Evolutionary conservation across 2,797 vertebrate genomes (phyloP).

Genomic region (Lutjanus argentimaculatus): DNA sequence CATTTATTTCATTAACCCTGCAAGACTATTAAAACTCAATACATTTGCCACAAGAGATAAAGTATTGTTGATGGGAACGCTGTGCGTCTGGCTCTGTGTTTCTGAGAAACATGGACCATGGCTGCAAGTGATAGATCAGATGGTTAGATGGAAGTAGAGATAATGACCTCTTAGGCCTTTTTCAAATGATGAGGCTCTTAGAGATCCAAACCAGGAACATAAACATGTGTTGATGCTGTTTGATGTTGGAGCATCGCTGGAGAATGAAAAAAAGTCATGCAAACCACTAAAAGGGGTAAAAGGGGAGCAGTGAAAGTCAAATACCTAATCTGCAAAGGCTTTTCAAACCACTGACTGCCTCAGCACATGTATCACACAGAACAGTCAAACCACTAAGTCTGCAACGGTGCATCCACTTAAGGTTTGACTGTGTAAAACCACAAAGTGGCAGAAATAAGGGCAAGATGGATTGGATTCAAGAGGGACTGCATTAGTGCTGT

Average conservation of each 20-base stretch:
- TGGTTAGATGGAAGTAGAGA: conserved; percentile 77
- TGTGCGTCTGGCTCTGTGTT: conserved; percentile 47
- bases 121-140: conserved; percentile 64
- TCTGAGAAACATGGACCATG: conserved; percentile 51
- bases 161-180: conserved; percentile 79
- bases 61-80: conserved; percentile 21
- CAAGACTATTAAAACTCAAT: conserved; percentile 45
- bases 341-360: conserved; percentile 68
- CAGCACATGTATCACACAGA: conserved; percentile 64
- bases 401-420: conserved; percentile 62
- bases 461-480: conserved; percentile 50
- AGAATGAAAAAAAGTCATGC: conserved; percentile 64
- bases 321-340: conserved; percentile 69
- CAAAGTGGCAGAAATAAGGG: conserved; percentile 62
- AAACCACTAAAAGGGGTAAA: conserved; percentile 78
- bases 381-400: conserved; percentile 63
- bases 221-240: conserved; percentile 81
- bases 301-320: conserved; percentile 66
- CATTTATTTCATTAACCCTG: conserved; percentile 45
- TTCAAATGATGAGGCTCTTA: conserved; percentile 76
- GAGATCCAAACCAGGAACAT: conserved; percentile 77
- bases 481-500: conserved; percentile 39
- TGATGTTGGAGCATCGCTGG: conserved; percentile 72
- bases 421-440: conserved; percentile 55
- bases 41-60: conserved; percentile 27